These are phyloP conservation scores for Microctenopoma stevenorrisi DNA, from an alignment of 2,797 vertebrate species.

Conservation along the genomic window DNA sequence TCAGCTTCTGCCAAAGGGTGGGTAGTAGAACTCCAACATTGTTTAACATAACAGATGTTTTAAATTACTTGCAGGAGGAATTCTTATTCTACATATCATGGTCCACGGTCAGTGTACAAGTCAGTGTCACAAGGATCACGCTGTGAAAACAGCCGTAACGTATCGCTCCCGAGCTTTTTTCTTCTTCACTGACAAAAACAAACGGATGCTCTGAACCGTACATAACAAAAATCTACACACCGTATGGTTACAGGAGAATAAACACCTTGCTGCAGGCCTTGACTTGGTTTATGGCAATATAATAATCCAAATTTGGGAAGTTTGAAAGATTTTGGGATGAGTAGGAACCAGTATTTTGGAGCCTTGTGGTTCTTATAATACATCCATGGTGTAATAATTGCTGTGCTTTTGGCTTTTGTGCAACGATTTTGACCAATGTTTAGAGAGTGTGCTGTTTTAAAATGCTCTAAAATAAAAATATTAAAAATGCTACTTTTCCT, in stretches of 20 bases:
- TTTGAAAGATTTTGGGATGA: not conserved
- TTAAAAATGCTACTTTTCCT: too few species aligned
- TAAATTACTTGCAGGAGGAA: conserved; percentile 16
- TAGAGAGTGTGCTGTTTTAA: not conserved
- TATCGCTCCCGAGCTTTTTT: too few species aligned
- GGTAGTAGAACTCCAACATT: conserved; percentile 29
- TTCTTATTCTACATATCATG: not conserved
- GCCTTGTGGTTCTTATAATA: not conserved
- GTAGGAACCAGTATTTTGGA: not conserved
- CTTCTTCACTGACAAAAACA: too few species aligned
- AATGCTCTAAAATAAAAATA: too few species aligned
- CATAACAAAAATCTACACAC: too few species aligned
- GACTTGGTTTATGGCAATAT: too few species aligned
- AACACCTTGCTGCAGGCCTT: too few species aligned
- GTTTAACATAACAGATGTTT: conserved; percentile 45
- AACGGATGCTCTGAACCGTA: too few species aligned
- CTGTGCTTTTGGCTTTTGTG: not conserved
- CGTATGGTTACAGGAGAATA: too few species aligned
- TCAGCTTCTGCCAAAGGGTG: conserved; percentile 43
- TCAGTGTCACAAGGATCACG: not conserved
- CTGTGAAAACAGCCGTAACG: too few species aligned
- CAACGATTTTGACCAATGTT: not conserved
- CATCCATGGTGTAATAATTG: not conserved
- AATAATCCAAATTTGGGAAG: too few species aligned
- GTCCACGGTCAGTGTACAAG: not conserved